Base-by-base conservation (phyloP, 2,113 vertebrate species). In the Tretioscincus oriximinensis region DNA sequence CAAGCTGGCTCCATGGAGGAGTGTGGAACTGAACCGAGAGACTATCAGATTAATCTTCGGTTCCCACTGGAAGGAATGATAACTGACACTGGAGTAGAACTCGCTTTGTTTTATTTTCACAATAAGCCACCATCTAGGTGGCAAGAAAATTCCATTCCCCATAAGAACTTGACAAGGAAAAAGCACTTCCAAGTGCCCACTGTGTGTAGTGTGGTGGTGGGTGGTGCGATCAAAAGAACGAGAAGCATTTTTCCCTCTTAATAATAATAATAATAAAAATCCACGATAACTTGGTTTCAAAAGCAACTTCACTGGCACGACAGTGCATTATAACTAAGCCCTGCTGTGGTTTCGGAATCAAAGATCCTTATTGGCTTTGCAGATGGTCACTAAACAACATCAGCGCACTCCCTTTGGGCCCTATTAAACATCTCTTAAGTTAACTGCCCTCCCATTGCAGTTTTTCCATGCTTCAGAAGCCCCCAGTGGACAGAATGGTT, bases 371-470 rank as follows among this genome's bases (percentile, higher is more conserved):
- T 21, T 66, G 20, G 2, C 41, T 8, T 18, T 47, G 41, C 4
- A 64, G 28, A 22, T 61, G 70, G 8, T 10, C 2, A 22, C 41
- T 35, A 69, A 22, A 74, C 64, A 51, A 45, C 72, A 77, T 73
- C 21, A 20, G 22, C 18, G 24, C 14, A 45, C 14, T 74, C 51
- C 58, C 49, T 77, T 26, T 77, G 75, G 54, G 60, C 24, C 31
- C 24, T 73, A 45, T 86, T 84, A 78, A 51, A 29, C 29, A 26
- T 6, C 6, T 61, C 73, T 78, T 58, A 69, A 68, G 49, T 29
- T 1, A 20, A 47, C 10, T 14, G 4, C 54, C 14, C 14, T 58
- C 54, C 54, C 7, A 31, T 1, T 14, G 72, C 9, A 28, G 35
- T 60, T 73, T 28, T 68, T 29, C 16, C 49, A 7, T 29, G 45